Conservation (phyloP, 2,797 vertebrate species). For the Melanogrammus aeglefinus region DNA sequence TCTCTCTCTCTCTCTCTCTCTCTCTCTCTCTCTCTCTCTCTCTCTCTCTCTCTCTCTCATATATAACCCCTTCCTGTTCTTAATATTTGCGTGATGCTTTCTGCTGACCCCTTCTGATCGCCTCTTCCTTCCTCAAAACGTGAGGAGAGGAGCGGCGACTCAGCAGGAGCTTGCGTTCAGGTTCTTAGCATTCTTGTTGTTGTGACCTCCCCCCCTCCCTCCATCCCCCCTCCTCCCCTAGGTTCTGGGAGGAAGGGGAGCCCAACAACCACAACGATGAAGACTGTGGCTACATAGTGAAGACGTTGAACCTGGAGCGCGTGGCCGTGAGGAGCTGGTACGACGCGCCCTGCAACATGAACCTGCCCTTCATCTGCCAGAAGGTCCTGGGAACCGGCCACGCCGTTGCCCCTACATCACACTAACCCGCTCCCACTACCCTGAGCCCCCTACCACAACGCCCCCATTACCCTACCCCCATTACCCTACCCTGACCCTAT, state of each 20-base stretch:
- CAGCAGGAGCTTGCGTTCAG: neutral
- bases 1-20: too few relatives aligned
- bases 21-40: too few relatives aligned
- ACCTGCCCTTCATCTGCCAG: conserved; percentile 65
- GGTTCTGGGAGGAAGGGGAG: conserved; percentile 72
- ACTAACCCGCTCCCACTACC: neutral
- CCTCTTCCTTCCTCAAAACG: neutral
- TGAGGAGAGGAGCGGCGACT: neutral
- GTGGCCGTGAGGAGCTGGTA: conserved; percentile 65
- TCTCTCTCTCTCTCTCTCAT: neutral
- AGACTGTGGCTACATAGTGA: conserved; percentile 74
- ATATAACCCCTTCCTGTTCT: neutral
- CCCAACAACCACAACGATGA: conserved; percentile 75
- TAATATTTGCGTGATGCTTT: too few relatives aligned
- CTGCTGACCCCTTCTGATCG: neutral
- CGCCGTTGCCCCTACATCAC: too few relatives aligned
- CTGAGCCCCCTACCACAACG: neutral
- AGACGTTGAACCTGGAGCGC: conserved; percentile 47
- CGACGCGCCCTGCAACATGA: conserved; percentile 65
- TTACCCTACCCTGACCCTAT: too few relatives aligned
- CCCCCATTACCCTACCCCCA: too few relatives aligned
- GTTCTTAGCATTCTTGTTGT: neutral
- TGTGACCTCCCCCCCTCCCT: conserved; percentile 16
- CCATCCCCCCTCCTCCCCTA: conserved; percentile 19
- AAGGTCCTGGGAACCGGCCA: conserved; percentile 33